A percentile compares a stretch with the other conserved stretches of the same genome.
Conservation (phyloP, 2,888 invertebrate genomes). For the Platerodrilus igneus region DNA sequence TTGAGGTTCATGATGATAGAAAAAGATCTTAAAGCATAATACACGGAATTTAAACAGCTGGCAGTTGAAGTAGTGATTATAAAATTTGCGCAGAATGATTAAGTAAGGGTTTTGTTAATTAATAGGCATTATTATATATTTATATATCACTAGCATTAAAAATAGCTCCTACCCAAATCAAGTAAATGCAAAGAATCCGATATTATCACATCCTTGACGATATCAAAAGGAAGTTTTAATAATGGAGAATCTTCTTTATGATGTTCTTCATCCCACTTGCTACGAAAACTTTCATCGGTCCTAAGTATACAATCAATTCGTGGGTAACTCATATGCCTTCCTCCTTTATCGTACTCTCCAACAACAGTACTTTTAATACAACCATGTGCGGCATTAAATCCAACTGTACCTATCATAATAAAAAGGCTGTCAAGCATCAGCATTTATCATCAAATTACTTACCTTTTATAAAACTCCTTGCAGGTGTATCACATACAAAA, state of each 20-base stretch:
- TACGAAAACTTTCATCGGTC: conserved; percentile 13
- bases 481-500: conserved; percentile 29
- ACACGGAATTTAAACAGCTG: no score
- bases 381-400: conserved; percentile 16
- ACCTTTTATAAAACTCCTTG: conserved; percentile 28
- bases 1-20: no score
- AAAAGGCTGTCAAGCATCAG: background rate
- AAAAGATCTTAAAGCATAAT: no score
- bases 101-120: no score
- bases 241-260: conserved; percentile 20
- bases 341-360: conserved; percentile 15
- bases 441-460: background rate
- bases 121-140: no score
- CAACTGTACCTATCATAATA: conserved; percentile 9
- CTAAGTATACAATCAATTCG: conserved; percentile 9
- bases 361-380: conserved; percentile 12
- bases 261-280: conserved; percentile 7
- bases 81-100: no score
- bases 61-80: no score
- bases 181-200: conserved; percentile 30
- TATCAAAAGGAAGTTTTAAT: conserved; percentile 27
- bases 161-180: conserved; percentile 26
- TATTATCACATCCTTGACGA: conserved; percentile 28
- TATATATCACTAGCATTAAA: no score
- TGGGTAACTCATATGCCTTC: conserved; percentile 16